phyloP scores from a whole-genome alignment of 2,888 invertebrate species.

The Eurytoma californica region DNA sequence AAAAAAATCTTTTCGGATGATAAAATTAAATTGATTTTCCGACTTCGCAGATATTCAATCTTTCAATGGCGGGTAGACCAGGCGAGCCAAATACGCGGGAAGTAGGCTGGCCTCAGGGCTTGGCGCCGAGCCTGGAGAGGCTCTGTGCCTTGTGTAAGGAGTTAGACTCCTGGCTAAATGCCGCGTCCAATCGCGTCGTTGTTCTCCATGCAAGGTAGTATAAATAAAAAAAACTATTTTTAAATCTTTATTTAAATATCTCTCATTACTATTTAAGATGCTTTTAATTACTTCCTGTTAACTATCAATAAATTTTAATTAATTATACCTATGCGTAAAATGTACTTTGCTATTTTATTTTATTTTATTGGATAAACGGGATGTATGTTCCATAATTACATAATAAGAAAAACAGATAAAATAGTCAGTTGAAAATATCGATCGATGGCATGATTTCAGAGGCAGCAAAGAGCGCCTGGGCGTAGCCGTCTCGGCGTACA shows the following conservation, averaged over 20 bases:
- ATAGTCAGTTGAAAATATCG: too few relatives aligned
- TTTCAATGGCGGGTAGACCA: conserved; percentile 83
- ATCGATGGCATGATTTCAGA: conserved; percentile 74
- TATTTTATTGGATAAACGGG: too few relatives aligned
- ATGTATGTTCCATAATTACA: too few relatives aligned
- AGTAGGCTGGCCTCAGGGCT: conserved; percentile 89
- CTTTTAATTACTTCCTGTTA: too few relatives aligned
- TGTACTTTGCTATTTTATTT: too few relatives aligned
- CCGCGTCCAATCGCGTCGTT: conserved; percentile 89
- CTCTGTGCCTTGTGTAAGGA: conserved; percentile 95
- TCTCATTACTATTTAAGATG: too few relatives aligned
- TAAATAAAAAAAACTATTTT: too few relatives aligned
- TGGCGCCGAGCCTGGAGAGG: conserved; percentile 92
- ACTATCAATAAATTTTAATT: too few relatives aligned
- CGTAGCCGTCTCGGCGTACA: conserved; percentile 92
- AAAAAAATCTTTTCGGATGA: too few relatives aligned
- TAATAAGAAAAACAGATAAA: too few relatives aligned
- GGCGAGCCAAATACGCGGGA: conserved; percentile 77
- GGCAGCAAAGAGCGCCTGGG: conserved; percentile 91
- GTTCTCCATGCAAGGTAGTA: conserved; percentile 89
- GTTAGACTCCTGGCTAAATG: conserved; percentile 93
- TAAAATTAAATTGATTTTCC: not conserved
- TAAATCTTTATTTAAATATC: too few relatives aligned
- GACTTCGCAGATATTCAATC: conserved; percentile 87
- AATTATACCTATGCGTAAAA: too few relatives aligned